Evolutionary conservation across 1,140 invertebrate genomes (phyloP), one percentile per base, ranked within the genome.

Genomic region (Cherax destructor): DNA sequence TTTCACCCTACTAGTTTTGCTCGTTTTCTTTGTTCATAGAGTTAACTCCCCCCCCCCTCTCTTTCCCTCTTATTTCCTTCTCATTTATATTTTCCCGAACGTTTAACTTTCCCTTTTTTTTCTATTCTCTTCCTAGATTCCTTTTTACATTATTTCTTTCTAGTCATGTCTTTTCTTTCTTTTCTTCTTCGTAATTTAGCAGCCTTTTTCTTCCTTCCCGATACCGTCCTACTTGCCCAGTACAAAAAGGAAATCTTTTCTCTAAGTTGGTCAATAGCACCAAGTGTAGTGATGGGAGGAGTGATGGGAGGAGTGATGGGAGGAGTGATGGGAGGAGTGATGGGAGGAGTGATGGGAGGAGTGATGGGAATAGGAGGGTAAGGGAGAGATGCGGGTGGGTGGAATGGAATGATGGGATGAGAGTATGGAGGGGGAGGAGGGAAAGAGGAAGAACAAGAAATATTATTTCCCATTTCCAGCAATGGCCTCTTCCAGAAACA

Each of bases 401-500:
- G 3, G 61, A 5, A n/a, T 47, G 52, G 65, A 72, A 77, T 24
- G 84, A 50, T 41, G 30, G 30, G 30, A 41, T 41, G 30, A 41
- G 30, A 41, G 30, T 41, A 41, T 1, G 30, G 30, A 41, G 30
- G 30, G 11, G 52, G 52, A 56, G 61, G 13, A n/a, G 72, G 52
- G 65, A 72, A 77, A 52, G 84, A 50, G 80, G 87, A 79, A 76
- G 88, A 91, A 91, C 88, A 85, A 91, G 88, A 91, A 91, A 91
- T 91, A 91, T 91, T 91, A 91, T 91, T 91, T 85, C 88, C 88
- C 83, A 91, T 91, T 86, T 91, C 88, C 88, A 85, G 81, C 88
- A 91, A 91, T 91, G 88, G 88, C 76, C 88, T 84, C 83, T 86
- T 91, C 77, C 50, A 85, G 88, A 91, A 91, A 91, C 88, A 91